Base-by-base conservation (phyloP, 2,113 vertebrate genomes). In the Cromileptes altivelis region DNA sequence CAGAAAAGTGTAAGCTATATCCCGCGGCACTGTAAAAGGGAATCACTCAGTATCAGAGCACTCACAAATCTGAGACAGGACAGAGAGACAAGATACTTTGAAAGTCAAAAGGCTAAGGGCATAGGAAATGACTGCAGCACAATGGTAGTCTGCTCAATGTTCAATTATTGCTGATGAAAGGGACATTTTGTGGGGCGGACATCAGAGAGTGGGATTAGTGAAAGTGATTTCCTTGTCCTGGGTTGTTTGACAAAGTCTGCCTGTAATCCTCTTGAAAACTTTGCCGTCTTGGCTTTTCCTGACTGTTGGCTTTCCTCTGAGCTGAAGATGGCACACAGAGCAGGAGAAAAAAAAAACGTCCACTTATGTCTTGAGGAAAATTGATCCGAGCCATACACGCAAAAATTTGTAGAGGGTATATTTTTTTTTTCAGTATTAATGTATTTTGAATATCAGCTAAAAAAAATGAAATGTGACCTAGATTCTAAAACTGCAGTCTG, bases 81-180 rank as follows among this genome's bases (percentile, higher is more conserved):
- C 49, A 78, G 9, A 56, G 25, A 82, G 73, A 88, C 82, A 50
- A 82, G 69, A 85, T 62, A 80, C 82, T 90, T 84, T 94, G 80
- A 93, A 93, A 93, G 89, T 93, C 91, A 90, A 76, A 76, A 88
- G 85, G 71, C 65, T 87, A 52, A 86, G 81, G 84, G 80, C 85
- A 70, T 18, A 65, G 68, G 84, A 88, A 89, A 85, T 69, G 89
- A 86, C 78, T 89, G 70, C 52, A 61, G 80, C 75, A 89, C 85
- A 92, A 90, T 78, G 69, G 87, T 75, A 47, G 81, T 82, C 85
- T 72, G 90, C 85, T 93, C 86, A 79, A 88, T 92, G 93, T 88
- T 93, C 92, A 92, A 94, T 94, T 95, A 93, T 89, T 88, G 80
- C 89, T 94, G 94, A 95, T 95, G 93, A 95, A 95, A 95, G 91